Evolutionary conservation across 2,113 vertebrate species (phyloP), one percentile per base, ranked within the genome.

Genomic region (Calyptomena viridis): DNA sequence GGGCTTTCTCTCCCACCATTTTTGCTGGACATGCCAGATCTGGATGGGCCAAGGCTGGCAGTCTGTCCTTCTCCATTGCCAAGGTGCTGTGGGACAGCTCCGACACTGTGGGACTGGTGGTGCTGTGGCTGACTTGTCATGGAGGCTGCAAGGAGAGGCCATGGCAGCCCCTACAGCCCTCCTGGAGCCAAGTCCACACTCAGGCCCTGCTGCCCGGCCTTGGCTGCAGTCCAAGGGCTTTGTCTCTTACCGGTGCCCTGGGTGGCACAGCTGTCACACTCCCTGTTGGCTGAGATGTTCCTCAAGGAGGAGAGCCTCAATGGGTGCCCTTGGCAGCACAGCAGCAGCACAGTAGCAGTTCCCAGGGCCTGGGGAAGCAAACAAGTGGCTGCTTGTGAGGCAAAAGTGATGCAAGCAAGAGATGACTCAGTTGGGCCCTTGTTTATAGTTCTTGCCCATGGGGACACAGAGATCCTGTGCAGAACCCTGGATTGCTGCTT

Each of bases 271-370:
- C 33, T 7, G 10, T 33, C 8, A 1, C 40, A 50, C 55, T 77
- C 35, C 42, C 49, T 62, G 11, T 27, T 30, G 28, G 12, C 4
- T 1, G 9, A 11, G 9, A n/a, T 15, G 6, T 7, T 8, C 11
- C 1, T 5, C 64, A 71, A 4, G 7, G 3, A 1, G 3, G 17
- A 77, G 72, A 90, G 18, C 4, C 0, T 17, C 27, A 5, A 19
- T 58, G 64, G 8, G 13, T 50, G 14, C 15, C 44, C 24, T 30
- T 9, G 8, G 47, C 49, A 55, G 17, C 1, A 0, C 56, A 75
- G 16, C 62, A 71, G 22, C 23, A 9, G 50, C 44, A 77, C 35
- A 44, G 27, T 8, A 71, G 16, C 15, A 78, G 27, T 23, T 59
- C 5, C 28, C 59, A 37, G 13, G 33, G 58, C 58, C 56, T 71